A percentile compares a stretch with the other conserved stretches of the same genome.
These are phyloP conservation scores for Galbula dea DNA, from an alignment of 2,113 vertebrate species.

Conservation along the genomic window DNA sequence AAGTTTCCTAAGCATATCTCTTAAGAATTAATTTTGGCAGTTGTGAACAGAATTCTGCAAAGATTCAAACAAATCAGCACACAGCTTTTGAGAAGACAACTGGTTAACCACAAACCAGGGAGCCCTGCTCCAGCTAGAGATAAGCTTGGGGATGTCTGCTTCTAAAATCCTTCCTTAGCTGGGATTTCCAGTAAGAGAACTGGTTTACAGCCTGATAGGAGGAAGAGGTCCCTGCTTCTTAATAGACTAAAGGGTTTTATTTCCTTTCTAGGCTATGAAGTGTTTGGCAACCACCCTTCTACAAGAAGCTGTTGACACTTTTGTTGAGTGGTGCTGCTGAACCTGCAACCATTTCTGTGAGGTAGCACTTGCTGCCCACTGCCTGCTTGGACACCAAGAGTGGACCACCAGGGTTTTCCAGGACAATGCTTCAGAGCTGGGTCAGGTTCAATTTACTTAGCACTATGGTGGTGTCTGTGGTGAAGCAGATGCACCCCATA, in stretches of 20 bases:
- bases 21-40: slow-evolving; percentile 43
- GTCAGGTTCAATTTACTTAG: no score
- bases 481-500: not conserved
- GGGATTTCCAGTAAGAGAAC: not conserved
- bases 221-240: not conserved
- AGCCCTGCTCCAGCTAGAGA: not conserved
- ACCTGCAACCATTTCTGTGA: not conserved
- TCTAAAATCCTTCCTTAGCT: not conserved
- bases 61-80: not conserved
- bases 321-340: not conserved
- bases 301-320: not conserved
- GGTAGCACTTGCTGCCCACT: not conserved
- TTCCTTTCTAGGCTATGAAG: not conserved
- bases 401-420: not conserved
- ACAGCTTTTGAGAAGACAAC: not conserved
- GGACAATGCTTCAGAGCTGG: not conserved
- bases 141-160: not conserved
- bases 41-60: not conserved
- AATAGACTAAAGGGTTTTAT: not conserved
- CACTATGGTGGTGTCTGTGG: not conserved
- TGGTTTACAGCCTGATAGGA: not conserved
- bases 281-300: not conserved
- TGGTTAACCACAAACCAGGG: not conserved
- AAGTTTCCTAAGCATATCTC: slow-evolving; percentile 12
- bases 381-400: not conserved